Percentiles rank a stretch among this genome's conserved stretches.
Conservation (phyloP, 1,140 invertebrate species). For the Halesus radiatus region DNA sequence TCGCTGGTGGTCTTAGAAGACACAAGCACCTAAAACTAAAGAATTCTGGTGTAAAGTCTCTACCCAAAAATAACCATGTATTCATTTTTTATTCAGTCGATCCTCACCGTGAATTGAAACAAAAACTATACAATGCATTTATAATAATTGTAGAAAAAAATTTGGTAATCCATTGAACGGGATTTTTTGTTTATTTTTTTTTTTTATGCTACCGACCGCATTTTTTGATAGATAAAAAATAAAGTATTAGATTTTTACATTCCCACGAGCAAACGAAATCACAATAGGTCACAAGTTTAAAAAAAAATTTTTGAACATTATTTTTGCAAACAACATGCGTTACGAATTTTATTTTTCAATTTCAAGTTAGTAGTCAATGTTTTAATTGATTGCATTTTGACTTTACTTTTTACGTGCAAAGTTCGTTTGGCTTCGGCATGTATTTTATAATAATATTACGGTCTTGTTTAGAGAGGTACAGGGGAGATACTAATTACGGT, state of each 20-base stretch:
- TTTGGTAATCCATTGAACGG: too few relatives aligned
- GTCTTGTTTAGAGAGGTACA: too few relatives aligned
- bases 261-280: background rate
- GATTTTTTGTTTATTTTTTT: too few relatives aligned
- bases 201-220: background rate
- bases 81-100: too few relatives aligned
- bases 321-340: background rate
- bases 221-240: background rate
- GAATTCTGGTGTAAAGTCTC: too few relatives aligned
- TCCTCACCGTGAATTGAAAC: too few relatives aligned
- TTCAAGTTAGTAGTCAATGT: constrained; percentile 7
- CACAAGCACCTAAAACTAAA: too few relatives aligned
- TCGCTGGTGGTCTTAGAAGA: too few relatives aligned
- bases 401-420: background rate
- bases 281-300: background rate
- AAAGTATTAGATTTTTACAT: background rate
- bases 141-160: too few relatives aligned
- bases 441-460: background rate
- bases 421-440: background rate
- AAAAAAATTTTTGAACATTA: background rate
- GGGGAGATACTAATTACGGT: too few relatives aligned
- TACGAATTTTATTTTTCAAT: background rate
- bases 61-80: too few relatives aligned
- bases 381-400: constrained; percentile 3
- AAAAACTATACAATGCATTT: too few relatives aligned